Conservation (phyloP, 2,113 vertebrate species). For the Formicarius rufipectus region DNA sequence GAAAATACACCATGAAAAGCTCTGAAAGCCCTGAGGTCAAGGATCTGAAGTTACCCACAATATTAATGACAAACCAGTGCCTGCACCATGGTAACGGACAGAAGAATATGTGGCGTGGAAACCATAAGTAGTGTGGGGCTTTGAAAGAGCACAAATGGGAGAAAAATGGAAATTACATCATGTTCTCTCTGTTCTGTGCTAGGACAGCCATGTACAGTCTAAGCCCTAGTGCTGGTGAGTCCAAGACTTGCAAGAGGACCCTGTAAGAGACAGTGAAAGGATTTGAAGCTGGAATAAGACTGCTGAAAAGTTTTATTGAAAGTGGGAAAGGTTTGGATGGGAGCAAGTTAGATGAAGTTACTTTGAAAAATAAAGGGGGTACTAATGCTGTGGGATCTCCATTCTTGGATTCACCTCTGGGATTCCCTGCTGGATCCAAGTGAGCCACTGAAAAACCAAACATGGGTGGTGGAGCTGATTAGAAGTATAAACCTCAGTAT, state of each 20-base stretch:
- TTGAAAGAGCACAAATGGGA: conserved; percentile 59
- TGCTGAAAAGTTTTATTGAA: background rate
- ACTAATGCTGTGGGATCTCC: background rate
- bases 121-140: conserved; percentile 55
- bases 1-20: conserved; percentile 72
- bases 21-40: conserved; percentile 70
- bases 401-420: background rate
- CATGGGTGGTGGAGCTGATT: background rate
- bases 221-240: conserved; percentile 25
- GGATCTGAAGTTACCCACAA: conserved; percentile 74
- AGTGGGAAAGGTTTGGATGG: background rate
- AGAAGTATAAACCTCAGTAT: background rate
- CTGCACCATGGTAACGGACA: conserved; percentile 63
- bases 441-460: background rate
- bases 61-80: conserved; percentile 70
- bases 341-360: background rate
- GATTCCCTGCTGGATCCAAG: background rate
- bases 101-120: conserved; percentile 64
- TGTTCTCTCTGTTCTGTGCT: conserved; percentile 64
- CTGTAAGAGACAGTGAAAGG: background rate
- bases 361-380: background rate
- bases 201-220: conserved; percentile 58
- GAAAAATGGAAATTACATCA: conserved; percentile 75
- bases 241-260: conserved; percentile 8
- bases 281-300: background rate